Evolutionary conservation across 2,113 vertebrate species (phyloP).

Genomic region (Andinoacara biseriatus): DNA sequence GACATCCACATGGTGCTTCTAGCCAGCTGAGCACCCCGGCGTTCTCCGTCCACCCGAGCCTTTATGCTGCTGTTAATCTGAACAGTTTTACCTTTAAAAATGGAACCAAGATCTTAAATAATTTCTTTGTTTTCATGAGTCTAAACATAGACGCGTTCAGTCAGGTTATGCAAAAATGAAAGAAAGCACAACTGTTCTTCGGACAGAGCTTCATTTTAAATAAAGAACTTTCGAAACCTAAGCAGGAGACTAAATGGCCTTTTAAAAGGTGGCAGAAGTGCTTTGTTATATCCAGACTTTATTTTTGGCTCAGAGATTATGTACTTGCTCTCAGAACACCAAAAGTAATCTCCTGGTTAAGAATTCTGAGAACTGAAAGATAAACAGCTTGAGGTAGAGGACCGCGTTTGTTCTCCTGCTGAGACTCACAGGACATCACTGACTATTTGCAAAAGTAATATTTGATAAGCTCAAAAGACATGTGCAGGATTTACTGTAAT

Average conservation of each 20-base stretch:
- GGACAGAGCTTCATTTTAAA: neutral
- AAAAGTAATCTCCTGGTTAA: conserved; percentile 31
- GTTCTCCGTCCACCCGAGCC: neutral
- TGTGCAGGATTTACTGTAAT: conserved; percentile 30
- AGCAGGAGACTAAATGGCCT: neutral
- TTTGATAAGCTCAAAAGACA: conserved; percentile 41
- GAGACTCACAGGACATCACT: conserved; percentile 32
- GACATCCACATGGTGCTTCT: conserved; percentile 49
- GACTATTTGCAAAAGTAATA: conserved; percentile 3
- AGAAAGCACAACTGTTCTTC: neutral
- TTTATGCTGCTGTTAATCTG: neutral
- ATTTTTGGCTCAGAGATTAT: conserved; percentile 46
- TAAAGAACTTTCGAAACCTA: neutral
- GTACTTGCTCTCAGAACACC: conserved; percentile 21
- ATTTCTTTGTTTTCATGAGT: neutral
- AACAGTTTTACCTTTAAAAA: neutral
- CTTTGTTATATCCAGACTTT: conserved; percentile 11
- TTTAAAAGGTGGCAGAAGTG: conserved; percentile 2
- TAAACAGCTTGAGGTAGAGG: conserved; percentile 44
- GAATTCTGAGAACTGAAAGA: conserved; percentile 53
- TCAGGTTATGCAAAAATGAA: neutral
- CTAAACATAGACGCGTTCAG: neutral
- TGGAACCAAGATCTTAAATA: neutral
- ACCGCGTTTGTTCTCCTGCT: neutral
- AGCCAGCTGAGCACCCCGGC: conserved; percentile 18